A percentile compares a stretch with the other conserved stretches of the same genome.
These are phyloP conservation scores for Carabus problematicus DNA, from an alignment of 2,888 invertebrate species.

Conservation along the genomic window DNA sequence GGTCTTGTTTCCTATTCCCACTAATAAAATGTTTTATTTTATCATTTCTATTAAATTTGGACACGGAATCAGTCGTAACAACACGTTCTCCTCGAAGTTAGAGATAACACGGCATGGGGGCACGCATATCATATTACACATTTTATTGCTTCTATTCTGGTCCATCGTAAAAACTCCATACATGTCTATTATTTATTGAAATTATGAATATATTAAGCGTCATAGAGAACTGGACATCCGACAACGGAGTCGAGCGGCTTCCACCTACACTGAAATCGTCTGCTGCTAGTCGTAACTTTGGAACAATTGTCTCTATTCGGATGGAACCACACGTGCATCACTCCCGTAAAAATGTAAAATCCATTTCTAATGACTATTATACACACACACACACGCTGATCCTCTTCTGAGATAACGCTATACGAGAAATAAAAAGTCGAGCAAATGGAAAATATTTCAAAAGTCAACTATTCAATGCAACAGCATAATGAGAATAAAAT, in stretches of 20 bases:
- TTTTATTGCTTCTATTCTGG: conserved; percentile 38
- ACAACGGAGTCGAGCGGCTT: neutral
- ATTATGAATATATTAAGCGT: conserved; percentile 41
- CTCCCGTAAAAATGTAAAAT: neutral
- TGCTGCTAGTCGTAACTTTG: conserved; percentile 7
- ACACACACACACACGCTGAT: no score
- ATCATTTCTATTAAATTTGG: conserved; percentile 34
- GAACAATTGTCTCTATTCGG: neutral
- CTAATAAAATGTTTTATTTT: conserved; percentile 20
- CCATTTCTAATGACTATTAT: no score
- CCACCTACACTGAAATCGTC: conserved; percentile 7
- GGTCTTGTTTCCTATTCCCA: neutral
- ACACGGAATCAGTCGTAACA: conserved; percentile 29
- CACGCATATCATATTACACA: conserved; percentile 37
- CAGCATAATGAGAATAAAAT: no score
- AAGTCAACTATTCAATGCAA: no score
- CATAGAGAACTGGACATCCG: conserved; percentile 3
- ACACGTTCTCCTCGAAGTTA: conserved; percentile 32
- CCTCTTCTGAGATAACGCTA: no score
- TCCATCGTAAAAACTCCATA: conserved; percentile 35
- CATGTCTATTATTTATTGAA: conserved; percentile 41
- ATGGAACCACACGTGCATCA: conserved; percentile 1
- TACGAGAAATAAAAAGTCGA: no score
- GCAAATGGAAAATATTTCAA: no score
- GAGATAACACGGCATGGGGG: conserved; percentile 30